phyloP scores from a whole-genome alignment of 2,888 invertebrate species.

The Parnassius mnemosyne region DNA sequence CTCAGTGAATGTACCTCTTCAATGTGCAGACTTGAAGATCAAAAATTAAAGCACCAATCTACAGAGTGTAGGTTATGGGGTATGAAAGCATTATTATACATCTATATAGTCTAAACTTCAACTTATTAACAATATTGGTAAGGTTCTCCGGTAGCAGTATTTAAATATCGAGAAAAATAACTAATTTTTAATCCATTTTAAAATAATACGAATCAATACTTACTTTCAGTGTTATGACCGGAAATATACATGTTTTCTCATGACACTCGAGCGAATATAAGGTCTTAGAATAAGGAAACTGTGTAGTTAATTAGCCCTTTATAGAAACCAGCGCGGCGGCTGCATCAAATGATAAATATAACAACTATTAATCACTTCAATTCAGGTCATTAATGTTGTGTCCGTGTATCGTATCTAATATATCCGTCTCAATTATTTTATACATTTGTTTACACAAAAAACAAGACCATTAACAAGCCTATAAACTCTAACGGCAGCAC shows the following conservation, averaged over 20 bases:
- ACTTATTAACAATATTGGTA: too few relatives aligned
- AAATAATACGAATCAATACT: not conserved
- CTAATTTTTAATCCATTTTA: too few relatives aligned
- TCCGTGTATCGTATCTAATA: conserved; percentile 12
- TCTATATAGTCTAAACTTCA: too few relatives aligned
- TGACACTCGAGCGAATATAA: conserved; percentile 15
- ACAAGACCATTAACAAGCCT: too few relatives aligned
- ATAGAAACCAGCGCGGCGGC: conserved; percentile 23
- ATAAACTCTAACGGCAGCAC: too few relatives aligned
- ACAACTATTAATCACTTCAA: conserved; percentile 18
- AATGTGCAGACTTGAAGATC: too few relatives aligned
- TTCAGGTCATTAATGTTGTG: conserved; percentile 19
- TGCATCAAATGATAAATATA: conserved; percentile 18
- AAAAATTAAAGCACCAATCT: too few relatives aligned
- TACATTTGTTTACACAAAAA: not conserved
- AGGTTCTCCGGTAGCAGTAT: too few relatives aligned
- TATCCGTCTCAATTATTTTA: not conserved
- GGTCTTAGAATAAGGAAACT: conserved; percentile 20
- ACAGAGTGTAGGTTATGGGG: too few relatives aligned
- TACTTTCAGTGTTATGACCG: not conserved
- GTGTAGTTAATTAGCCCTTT: conserved; percentile 21
- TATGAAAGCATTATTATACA: too few relatives aligned
- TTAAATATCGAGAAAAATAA: too few relatives aligned
- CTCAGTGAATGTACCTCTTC: too few relatives aligned
- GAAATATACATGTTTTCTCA: conserved; percentile 20